phyloP scores from a whole-genome alignment of 1,140 invertebrate species.

The Leptinotarsa texana region DNA sequence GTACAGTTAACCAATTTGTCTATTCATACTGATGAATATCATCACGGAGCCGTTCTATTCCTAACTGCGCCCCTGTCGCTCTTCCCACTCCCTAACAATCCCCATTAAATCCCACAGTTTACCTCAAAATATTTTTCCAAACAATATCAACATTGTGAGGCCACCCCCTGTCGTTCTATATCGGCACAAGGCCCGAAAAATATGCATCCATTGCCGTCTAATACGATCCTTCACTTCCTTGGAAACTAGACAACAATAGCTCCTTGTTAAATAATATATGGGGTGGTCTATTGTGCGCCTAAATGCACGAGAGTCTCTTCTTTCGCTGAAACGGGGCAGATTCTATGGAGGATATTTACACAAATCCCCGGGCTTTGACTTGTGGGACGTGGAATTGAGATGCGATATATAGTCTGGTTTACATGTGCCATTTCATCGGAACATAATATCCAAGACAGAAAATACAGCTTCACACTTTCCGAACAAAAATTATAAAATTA shows the following conservation, averaged over 20 bases:
- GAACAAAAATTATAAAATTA: no score
- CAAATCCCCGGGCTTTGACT: slow-evolving; percentile 23
- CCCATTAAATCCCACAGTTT: not conserved
- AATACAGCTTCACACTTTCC: no score
- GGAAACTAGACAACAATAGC: slow-evolving; percentile 25
- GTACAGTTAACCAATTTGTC: no score
- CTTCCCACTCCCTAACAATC: not conserved
- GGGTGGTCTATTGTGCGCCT: slow-evolving; percentile 36
- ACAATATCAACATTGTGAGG: slow-evolving; percentile 5
- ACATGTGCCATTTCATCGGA: no score
- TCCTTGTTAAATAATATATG: slow-evolving; percentile 40
- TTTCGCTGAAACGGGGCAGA: slow-evolving; percentile 20
- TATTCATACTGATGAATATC: no score
- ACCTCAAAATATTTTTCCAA: slow-evolving; percentile 6
- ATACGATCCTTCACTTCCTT: slow-evolving; percentile 23
- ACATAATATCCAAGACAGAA: no score
- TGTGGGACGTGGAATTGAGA: slow-evolving; percentile 15
- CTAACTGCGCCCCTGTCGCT: no score
- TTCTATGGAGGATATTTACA: slow-evolving; percentile 32
- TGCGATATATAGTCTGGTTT: not conserved
- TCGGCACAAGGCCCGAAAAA: slow-evolving; percentile 4
- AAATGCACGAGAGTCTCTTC: slow-evolving; percentile 17
- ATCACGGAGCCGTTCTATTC: no score
- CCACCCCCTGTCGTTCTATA: not conserved
- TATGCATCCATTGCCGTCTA: slow-evolving; percentile 17